These are phyloP conservation scores for Palythoa caribaeorum DNA, from an alignment of 92 coral and sea anemone genomes.

Conservation along the genomic window DNA sequence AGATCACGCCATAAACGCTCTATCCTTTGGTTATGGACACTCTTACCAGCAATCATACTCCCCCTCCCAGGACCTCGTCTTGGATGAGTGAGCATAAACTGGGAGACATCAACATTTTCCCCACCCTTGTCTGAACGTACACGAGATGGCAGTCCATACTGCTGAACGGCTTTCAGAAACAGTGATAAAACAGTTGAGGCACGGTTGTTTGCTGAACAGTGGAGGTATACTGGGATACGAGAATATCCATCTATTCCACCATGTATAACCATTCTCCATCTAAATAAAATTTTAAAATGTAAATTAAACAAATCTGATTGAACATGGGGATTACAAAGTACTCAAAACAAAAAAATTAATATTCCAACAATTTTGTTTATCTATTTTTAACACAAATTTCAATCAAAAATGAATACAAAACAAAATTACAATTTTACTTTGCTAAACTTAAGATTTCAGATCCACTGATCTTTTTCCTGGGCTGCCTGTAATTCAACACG, in stretches of 20 bases:
- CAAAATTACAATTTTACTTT: neutral
- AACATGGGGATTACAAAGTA: neutral
- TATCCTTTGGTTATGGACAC: conserved; percentile 1
- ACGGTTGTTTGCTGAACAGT: conserved; percentile 18
- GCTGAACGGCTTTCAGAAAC: neutral
- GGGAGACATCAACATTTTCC: conserved; percentile 21
- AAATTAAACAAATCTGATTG: neutral
- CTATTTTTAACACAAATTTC: neutral
- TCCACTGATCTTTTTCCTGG: neutral
- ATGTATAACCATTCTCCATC: conserved; percentile 24
- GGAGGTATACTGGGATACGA: neutral
- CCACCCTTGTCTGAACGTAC: conserved; percentile 29
- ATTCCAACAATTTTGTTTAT: neutral
- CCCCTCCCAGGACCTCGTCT: conserved; percentile 27
- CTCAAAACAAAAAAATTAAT: neutral
- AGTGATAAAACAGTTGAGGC: neutral
- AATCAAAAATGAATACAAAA: neutral
- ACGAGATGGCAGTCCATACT: conserved; percentile 20
- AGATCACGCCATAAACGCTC: conserved; percentile 40
- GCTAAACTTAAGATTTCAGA: neutral
- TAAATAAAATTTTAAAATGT: neutral
- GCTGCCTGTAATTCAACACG: neutral
- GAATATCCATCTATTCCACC: conserved; percentile 24
- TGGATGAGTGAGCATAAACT: conserved; percentile 21
- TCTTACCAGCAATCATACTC: neutral